phyloP scores from a whole-genome alignment of 2,797 vertebrate genomes.

The Bradypodion pumilum region DNA sequence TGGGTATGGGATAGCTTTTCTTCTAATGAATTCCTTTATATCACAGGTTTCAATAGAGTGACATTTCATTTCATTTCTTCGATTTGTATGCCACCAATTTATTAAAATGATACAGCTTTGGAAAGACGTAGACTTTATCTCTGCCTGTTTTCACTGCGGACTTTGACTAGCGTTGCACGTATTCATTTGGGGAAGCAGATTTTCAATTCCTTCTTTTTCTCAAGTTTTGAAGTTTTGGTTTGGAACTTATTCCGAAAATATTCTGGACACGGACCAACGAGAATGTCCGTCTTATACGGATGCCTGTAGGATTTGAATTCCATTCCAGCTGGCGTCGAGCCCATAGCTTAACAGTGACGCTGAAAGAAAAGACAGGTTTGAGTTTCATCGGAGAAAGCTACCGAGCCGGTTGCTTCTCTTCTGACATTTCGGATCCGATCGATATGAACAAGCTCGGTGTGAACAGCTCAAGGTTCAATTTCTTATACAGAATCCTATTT shows the following conservation, averaged over 20 bases:
- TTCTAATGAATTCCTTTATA: neutral
- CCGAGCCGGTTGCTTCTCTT: neutral
- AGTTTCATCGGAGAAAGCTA: neutral
- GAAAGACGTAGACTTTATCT: no score
- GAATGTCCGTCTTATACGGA: neutral
- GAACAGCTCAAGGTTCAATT: accelerated
- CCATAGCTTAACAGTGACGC: neutral
- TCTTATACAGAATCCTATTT: neutral
- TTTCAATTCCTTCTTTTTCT: neutral
- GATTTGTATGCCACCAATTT: no score
- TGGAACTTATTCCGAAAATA: neutral
- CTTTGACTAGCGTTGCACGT: constrained; percentile 1
- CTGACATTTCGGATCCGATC: neutral
- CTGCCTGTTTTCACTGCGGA: neutral
- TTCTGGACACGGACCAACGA: neutral
- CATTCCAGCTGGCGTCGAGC: neutral
- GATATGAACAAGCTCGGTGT: neutral
- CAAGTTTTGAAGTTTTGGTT: neutral
- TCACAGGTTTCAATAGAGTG: neutral
- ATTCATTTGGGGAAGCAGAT: neutral
- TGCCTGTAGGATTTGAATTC: neutral
- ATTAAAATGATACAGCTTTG: neutral
- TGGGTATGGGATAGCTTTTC: neutral
- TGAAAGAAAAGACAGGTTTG: neutral
- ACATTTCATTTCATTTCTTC: no score